Conservation (phyloP, 2,113 vertebrate species). For the Numida meleagris region DNA sequence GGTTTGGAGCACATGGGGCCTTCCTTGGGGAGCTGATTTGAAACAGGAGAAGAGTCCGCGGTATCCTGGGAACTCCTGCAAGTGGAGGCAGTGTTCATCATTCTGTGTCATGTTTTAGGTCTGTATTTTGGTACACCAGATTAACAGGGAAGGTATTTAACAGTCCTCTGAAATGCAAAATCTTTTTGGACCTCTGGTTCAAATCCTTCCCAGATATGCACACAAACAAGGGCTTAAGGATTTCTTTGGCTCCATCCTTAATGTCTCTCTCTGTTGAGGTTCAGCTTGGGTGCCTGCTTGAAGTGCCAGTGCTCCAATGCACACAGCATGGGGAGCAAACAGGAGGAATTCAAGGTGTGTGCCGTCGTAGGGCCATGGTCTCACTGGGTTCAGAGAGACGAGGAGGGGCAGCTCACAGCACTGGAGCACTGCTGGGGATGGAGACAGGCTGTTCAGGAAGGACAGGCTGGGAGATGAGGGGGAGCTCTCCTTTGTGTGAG, state of each 20-base stretch:
- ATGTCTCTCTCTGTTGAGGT: too few relatives aligned
- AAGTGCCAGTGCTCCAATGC: too few relatives aligned
- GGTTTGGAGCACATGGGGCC: background rate
- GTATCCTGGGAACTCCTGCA: background rate
- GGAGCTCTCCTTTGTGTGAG: background rate
- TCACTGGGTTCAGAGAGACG: background rate
- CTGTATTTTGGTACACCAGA: background rate
- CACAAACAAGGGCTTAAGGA: background rate
- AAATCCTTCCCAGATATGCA: background rate
- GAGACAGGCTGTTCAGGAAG: background rate
- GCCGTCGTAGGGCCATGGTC: background rate
- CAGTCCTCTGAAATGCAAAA: background rate
- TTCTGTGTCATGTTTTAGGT: background rate
- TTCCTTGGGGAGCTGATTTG: background rate
- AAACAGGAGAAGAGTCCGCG: background rate
- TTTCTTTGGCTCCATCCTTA: background rate
- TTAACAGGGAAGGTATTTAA: background rate
- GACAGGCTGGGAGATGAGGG: too few relatives aligned
- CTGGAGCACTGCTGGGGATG: background rate
- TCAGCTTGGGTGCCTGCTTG: too few relatives aligned
- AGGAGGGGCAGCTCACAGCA: rapidly evolving
- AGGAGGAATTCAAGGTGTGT: too few relatives aligned
- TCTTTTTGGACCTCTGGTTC: background rate
- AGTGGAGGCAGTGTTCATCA: background rate
- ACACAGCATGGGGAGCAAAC: too few relatives aligned